These are phyloP conservation scores for Bos taurus DNA, from an alignment of 2,113 vertebrate species.

Conservation along the genomic window ARS-UCD2.0 NC_037332.1:39227501-39228000, in stretches of 20 bases:
- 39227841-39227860: background rate
- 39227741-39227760: background rate
- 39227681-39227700: background rate
- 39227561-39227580: background rate
- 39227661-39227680: background rate
- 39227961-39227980: rapidly evolving
- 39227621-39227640: background rate
- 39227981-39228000: background rate
- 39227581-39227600: background rate
- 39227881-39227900: rapidly evolving
- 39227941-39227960: background rate
- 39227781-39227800: rapidly evolving
- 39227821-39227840: background rate
- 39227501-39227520: background rate
- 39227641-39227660: background rate
- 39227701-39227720: background rate
- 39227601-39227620: background rate
- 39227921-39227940: background rate
- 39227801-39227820: background rate
- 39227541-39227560: background rate
- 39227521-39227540: background rate
- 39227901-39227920: background rate
- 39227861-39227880: background rate
- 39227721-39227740: background rate
- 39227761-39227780: background rate